Evolutionary conservation across 2,888 invertebrate genomes (phyloP).

Genomic region (Maniola hyperantus): DNA sequence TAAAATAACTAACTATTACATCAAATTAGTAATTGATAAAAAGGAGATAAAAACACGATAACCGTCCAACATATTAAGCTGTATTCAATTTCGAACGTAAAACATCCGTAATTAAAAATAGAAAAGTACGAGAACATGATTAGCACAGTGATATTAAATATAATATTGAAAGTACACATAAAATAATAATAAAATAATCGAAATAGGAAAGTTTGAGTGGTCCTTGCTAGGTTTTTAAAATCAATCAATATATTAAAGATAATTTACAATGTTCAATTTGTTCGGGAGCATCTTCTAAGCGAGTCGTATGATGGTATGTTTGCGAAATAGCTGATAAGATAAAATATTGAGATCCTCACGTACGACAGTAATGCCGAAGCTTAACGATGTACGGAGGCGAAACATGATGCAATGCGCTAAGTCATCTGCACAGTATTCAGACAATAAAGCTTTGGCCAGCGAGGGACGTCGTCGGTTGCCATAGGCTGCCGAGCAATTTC

Average conservation of each 20-base stretch:
- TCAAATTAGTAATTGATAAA: slow-evolving; percentile 68
- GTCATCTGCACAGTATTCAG: slow-evolving; percentile 71
- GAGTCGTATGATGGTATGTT: slow-evolving; percentile 35
- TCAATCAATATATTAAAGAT: slow-evolving; percentile 33
- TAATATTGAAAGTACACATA: slow-evolving; percentile 37
- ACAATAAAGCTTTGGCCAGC: slow-evolving; percentile 68
- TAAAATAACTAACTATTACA: slow-evolving; percentile 73
- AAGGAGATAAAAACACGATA: slow-evolving; percentile 63
- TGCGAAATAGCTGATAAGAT: slow-evolving; percentile 39
- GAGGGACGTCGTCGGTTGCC: slow-evolving; percentile 50
- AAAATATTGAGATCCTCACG: slow-evolving; percentile 42
- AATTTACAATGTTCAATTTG: slow-evolving; percentile 39
- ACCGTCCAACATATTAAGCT: slow-evolving; percentile 62
- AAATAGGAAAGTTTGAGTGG: slow-evolving; percentile 89
- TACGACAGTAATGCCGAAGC: slow-evolving; percentile 55
- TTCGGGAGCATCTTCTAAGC: slow-evolving; percentile 41
- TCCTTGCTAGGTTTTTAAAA: slow-evolving; percentile 84
- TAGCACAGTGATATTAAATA: slow-evolving; percentile 44
- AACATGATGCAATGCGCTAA: slow-evolving; percentile 54
- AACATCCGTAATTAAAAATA: slow-evolving; percentile 41
- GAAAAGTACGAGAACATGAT: slow-evolving; percentile 45
- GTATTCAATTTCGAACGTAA: slow-evolving; percentile 51
- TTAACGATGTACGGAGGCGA: slow-evolving; percentile 50
- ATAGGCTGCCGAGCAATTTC: slow-evolving; percentile 52
- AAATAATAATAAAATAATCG: slow-evolving; percentile 57